Conservation (phyloP, 1,140 invertebrate species). For the Pteromalus puparum region DNA sequence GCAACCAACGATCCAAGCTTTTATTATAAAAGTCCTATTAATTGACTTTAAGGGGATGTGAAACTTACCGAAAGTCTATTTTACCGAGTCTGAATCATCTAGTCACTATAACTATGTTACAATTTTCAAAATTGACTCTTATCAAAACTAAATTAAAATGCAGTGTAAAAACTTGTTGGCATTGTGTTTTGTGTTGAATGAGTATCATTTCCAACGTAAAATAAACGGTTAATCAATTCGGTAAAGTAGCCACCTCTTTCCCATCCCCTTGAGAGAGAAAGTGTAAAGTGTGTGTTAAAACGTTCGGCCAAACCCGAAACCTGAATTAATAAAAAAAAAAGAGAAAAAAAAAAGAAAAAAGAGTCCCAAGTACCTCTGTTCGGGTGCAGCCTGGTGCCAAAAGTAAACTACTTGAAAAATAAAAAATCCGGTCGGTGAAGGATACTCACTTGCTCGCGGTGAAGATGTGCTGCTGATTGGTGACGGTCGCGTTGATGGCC, state of each 20-base stretch:
- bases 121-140: constrained; percentile 1
- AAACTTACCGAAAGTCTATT: constrained; percentile 23
- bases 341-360: not conserved
- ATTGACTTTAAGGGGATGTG: constrained; percentile 38
- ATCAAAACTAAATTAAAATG: not conserved
- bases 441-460: constrained; percentile 84
- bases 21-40: constrained; percentile 54
- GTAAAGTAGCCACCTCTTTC: constrained; percentile 20
- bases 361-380: not conserved
- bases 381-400: constrained; percentile 19
- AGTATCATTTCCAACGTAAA: not conserved
- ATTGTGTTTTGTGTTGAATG: not conserved
- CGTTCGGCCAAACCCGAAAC: constrained; percentile 24
- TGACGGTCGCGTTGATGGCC: constrained; percentile 86
- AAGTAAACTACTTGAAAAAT: constrained; percentile 22
- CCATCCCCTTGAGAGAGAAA: constrained; percentile 30
- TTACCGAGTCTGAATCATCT: not conserved
- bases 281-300: constrained; percentile 34
- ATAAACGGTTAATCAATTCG: not conserved
- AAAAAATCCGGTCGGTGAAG: constrained; percentile 34
- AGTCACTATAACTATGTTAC: not conserved
- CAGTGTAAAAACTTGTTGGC: not conserved
- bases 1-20: constrained; percentile 71
- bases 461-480: constrained; percentile 85
- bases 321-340: constrained; percentile 1